A percentile compares a stretch with the other conserved stretches of the same genome.
These are phyloP conservation scores for Triplophysa dalaica DNA, from an alignment of 2,113 vertebrate genomes.

Conservation along the genomic window DNA sequence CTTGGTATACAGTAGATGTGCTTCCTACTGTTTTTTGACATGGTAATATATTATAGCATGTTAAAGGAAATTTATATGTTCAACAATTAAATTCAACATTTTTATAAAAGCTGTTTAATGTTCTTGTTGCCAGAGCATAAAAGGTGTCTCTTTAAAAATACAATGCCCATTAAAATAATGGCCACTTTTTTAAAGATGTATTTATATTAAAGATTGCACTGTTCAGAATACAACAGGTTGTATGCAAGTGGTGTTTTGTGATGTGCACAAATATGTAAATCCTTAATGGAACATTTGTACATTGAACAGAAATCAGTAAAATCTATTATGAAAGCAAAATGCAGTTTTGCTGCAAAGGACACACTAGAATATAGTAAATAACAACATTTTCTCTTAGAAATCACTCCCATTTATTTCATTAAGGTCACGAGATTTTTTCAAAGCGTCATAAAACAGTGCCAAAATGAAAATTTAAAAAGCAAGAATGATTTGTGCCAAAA, in stretches of 20 bases:
- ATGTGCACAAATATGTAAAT: conserved; percentile 21
- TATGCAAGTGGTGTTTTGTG: conserved; percentile 15
- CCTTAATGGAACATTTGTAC: neutral
- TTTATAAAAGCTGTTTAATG: neutral
- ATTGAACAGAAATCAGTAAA: neutral
- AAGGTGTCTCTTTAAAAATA: neutral
- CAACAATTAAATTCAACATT: neutral
- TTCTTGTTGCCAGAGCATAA: conserved; percentile 12
- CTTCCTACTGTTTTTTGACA: neutral
- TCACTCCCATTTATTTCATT: neutral
- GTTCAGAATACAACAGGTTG: conserved; percentile 10
- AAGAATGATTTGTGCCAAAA: conserved; percentile 37
- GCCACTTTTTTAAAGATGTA: neutral
- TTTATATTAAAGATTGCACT: conserved; percentile 15
- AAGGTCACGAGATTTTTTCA: neutral
- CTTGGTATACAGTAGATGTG: neutral
- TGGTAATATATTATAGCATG: neutral
- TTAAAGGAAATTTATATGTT: neutral
- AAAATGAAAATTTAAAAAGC: conserved; percentile 50
- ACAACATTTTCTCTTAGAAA: neutral
- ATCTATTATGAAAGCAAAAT: neutral
- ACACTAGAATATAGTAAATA: no score
- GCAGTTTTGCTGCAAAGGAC: neutral
- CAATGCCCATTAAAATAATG: neutral
- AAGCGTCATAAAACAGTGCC: conserved; percentile 41